Conservation (phyloP, 2,113 vertebrate species). For the Addax nasomaculatus region DNA sequence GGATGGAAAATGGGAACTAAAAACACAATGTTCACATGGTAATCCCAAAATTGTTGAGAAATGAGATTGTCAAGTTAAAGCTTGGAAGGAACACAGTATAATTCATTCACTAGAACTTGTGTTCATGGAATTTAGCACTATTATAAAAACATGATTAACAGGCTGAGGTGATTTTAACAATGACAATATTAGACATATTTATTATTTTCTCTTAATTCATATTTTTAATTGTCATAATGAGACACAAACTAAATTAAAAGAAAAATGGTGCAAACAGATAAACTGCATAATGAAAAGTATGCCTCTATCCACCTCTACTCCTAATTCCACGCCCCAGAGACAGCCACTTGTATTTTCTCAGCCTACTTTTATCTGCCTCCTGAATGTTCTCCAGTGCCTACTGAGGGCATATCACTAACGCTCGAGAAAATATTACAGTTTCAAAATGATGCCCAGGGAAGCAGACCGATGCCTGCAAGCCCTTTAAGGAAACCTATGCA, state of each 20-base stretch:
- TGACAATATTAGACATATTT: background rate
- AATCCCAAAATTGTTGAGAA: background rate
- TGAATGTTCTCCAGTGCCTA: background rate
- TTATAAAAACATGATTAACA: background rate
- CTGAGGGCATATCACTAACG: background rate
- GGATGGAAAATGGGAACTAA: background rate
- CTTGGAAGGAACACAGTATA: background rate
- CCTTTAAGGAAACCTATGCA: slow-evolving; percentile 63
- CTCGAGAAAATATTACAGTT: background rate
- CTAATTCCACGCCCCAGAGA: background rate
- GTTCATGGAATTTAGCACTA: background rate
- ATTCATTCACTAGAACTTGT: background rate
- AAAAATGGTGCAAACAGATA: background rate
- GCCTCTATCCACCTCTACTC: background rate
- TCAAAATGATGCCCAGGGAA: background rate
- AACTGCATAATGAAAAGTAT: background rate
- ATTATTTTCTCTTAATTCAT: background rate
- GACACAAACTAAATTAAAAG: background rate
- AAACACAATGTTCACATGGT: background rate
- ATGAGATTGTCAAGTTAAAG: background rate
- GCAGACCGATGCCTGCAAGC: slow-evolving; percentile 12
- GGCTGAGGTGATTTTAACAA: background rate
- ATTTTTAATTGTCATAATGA: background rate
- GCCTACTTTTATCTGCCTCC: background rate
- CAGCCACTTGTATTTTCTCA: background rate